phyloP scores from a whole-genome alignment of 1,140 invertebrate genomes.

The Tetramorium alpestre region DNA sequence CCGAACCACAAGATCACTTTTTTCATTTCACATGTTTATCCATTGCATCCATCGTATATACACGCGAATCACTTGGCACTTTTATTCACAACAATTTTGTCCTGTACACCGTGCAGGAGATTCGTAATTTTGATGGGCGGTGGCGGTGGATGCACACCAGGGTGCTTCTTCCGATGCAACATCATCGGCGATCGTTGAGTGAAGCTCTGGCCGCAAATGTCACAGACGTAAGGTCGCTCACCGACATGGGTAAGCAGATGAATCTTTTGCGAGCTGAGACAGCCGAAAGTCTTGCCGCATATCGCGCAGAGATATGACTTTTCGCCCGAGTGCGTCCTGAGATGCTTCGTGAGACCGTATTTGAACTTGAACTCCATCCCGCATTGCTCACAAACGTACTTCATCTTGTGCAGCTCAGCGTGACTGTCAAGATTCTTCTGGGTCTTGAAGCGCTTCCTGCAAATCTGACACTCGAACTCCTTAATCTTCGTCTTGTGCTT shows the following conservation, averaged over 20 bases:
- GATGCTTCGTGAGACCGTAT: constrained; percentile 88
- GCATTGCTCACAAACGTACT: constrained; percentile 87
- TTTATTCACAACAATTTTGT: constrained; percentile 79
- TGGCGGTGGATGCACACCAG: constrained; percentile 84
- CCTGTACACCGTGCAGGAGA: constrained; percentile 79
- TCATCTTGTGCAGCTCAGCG: constrained; percentile 84
- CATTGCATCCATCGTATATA: too few relatives aligned
- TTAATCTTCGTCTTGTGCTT: constrained; percentile 85
- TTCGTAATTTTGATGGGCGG: constrained; percentile 82
- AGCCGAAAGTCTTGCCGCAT: constrained; percentile 88
- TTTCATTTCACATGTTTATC: background rate
- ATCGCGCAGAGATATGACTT: constrained; percentile 88
- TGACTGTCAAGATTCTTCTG: constrained; percentile 84
- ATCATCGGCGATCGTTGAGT: constrained; percentile 85
- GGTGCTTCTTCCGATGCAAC: constrained; percentile 85
- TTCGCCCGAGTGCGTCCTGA: constrained; percentile 89
- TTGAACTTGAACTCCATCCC: constrained; percentile 88
- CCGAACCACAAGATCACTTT: background rate
- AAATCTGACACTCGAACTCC: constrained; percentile 84
- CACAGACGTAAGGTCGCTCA: constrained; percentile 86
- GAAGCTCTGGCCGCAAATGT: constrained; percentile 85
- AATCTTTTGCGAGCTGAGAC: constrained; percentile 82
- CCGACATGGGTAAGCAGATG: constrained; percentile 85
- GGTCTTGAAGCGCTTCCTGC: constrained; percentile 84
- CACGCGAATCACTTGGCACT: constrained; percentile 63